phyloP scores from a whole-genome alignment of 2,888 invertebrate species.

The Anoncus sp. region DNA sequence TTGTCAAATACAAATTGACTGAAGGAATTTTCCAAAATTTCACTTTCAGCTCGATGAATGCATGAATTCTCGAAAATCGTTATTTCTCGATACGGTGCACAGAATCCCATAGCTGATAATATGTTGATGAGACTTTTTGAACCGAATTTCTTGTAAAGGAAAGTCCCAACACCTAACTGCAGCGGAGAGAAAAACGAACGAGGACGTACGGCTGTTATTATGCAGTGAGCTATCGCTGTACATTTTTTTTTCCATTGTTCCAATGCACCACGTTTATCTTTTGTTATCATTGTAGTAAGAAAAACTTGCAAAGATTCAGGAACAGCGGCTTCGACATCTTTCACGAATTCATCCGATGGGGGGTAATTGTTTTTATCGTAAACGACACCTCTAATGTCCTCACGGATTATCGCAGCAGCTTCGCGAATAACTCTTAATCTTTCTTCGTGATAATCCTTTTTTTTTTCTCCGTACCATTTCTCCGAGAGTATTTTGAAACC shows the following conservation, averaged over 20 bases:
- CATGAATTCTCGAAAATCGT: conserved; percentile 60
- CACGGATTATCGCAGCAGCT: conserved; percentile 65
- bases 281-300: neutral
- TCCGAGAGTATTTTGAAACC: conserved; percentile 61
- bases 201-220: conserved; percentile 71
- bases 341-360: conserved; percentile 61
- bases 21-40: conserved; percentile 7
- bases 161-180: conserved; percentile 48
- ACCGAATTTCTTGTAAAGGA: conserved; percentile 60
- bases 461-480: conserved; percentile 57
- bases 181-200: conserved; percentile 74
- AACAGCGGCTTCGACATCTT: conserved; percentile 54
- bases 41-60: neutral
- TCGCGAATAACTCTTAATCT: conserved; percentile 60
- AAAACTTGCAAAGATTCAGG: conserved; percentile 57
- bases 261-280: neutral
- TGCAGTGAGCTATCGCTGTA: conserved; percentile 51
- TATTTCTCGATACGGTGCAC: conserved; percentile 54
- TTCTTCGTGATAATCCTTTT: conserved; percentile 60
- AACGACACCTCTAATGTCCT: conserved; percentile 61
- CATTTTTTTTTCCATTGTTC: conserved; percentile 44
- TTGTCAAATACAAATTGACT: conserved; percentile 41
- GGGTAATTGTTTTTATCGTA: conserved; percentile 61
- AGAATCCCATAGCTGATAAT: conserved; percentile 62
- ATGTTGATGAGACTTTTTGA: conserved; percentile 39